Evolutionary conservation across 2,888 invertebrate species (phyloP).

Genomic region (Mactromeris polynyma): DNA sequence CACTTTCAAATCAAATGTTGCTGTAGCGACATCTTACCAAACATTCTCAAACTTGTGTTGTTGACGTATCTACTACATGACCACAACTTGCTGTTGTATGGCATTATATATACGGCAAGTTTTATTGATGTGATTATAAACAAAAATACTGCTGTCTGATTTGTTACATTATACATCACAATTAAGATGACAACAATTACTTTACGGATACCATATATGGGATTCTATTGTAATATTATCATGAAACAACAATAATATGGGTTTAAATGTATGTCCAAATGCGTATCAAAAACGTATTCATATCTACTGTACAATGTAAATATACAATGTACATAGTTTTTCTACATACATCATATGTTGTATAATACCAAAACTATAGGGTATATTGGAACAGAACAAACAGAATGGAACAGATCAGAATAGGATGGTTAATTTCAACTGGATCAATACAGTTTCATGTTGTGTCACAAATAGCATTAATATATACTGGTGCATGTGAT

Average conservation of each 20-base stretch:
- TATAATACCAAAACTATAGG: not conserved
- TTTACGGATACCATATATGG: slow-evolving; percentile 3
- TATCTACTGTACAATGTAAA: not conserved
- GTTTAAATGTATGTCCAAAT: not conserved
- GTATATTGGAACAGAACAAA: too few relatives aligned
- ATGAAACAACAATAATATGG: not conserved
- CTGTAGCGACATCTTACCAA: too few relatives aligned
- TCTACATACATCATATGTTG: not conserved
- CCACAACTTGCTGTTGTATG: too few relatives aligned
- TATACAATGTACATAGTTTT: not conserved
- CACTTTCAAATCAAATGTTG: too few relatives aligned
- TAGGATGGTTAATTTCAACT: too few relatives aligned
- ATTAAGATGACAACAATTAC: slow-evolving; percentile 1
- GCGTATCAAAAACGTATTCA: not conserved
- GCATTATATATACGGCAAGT: not conserved
- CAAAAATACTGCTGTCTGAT: not conserved
- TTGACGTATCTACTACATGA: too few relatives aligned
- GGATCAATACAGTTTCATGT: too few relatives aligned
- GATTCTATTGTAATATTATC: not conserved
- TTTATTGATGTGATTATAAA: not conserved
- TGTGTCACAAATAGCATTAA: too few relatives aligned
- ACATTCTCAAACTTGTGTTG: too few relatives aligned
- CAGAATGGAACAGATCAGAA: too few relatives aligned
- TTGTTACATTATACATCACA: not conserved
- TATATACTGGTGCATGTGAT: too few relatives aligned